A percentile compares a stretch with the other conserved stretches of the same genome.
Conservation (phyloP, 2,888 invertebrate genomes). For the Selenia dentaria region DNA sequence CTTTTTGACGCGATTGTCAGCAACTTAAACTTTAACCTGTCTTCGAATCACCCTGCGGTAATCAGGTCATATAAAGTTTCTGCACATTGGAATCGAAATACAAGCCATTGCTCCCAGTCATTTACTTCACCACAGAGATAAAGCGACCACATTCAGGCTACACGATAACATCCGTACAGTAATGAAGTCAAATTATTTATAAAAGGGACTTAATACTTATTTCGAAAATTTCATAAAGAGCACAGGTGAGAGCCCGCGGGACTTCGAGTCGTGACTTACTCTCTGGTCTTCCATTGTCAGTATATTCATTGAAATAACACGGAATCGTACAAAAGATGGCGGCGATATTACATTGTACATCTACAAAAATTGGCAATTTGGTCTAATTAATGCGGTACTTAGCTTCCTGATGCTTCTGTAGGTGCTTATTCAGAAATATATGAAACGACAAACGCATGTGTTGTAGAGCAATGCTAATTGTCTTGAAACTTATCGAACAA, state of each 20-base stretch:
- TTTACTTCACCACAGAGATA: constrained; percentile 38
- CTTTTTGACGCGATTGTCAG: no score
- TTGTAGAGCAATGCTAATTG: no score
- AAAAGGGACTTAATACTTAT: constrained; percentile 48
- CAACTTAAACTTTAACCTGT: no score
- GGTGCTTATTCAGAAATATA: no score
- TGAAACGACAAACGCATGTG: no score
- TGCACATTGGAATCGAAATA: not conserved
- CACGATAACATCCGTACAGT: constrained; percentile 52
- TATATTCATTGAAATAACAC: constrained; percentile 59
- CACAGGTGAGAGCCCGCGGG: constrained; percentile 78
- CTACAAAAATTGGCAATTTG: constrained; percentile 65
- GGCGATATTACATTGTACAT: constrained; percentile 46
- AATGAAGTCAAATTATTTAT: constrained; percentile 65
- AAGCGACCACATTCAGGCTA: constrained; percentile 51
- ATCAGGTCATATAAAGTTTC: constrained; percentile 15
- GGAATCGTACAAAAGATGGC: constrained; percentile 48
- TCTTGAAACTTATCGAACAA: no score
- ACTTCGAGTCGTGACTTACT: constrained; percentile 76
- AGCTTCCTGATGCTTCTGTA: no score
- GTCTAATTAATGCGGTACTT: constrained; percentile 40
- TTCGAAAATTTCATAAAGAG: constrained; percentile 56
- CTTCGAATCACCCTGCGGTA: no score
- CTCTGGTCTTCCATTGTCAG: constrained; percentile 54
- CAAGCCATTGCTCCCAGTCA: constrained; percentile 7